Evolutionary conservation across 2,113 vertebrate genomes (phyloP), one percentile per base, ranked within the genome.

Genomic region (Hyperopisus bebe): DNA sequence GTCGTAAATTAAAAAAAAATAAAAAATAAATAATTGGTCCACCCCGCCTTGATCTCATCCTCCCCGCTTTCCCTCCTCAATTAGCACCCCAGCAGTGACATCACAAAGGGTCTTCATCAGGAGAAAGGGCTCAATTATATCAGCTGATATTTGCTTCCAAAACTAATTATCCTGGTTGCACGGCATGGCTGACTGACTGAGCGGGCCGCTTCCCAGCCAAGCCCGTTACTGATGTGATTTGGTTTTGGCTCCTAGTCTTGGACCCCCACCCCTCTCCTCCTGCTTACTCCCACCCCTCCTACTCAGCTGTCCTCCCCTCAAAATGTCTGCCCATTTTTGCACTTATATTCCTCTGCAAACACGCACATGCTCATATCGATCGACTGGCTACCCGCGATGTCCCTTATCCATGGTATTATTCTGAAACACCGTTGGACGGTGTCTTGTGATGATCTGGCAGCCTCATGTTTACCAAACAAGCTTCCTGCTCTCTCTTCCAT

Each of bases 151-250:
- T 96, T 93, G 92, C 95, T 96, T 96, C 96, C 95, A 96, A 96
- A 96, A 96, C 94, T 95, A 96, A 96, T 96, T 96, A 96, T 95
- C 95, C 94, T 90, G 93, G 94, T 95, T 95, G 94, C 94, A 95
- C 74, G 92, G 93, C 92, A 95, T 83, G 94, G 94, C 94, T 96
- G 95, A 95, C 93, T 95, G 94, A 94, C 92, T 92, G 50, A 91
- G 93, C 3, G 93, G 92, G 94, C 94, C 93, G 91, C 92, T 94
- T 92, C 93, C 88, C 31, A 94, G 94, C 91, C 92, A 88, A 93
- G 91, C 91, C 86, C 90, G 92, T 94, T 94, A 95, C 94, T 95
- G 94, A 94, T 95, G 95, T 94, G 94, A 95, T 95, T 94, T 92
- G 91, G 91, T 94, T 93, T 95, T 94, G 94, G 94, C 94, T 93